Evolutionary conservation across 2,113 vertebrate genomes (phyloP).

Genomic region (Thamnaconus septentrionalis): DNA sequence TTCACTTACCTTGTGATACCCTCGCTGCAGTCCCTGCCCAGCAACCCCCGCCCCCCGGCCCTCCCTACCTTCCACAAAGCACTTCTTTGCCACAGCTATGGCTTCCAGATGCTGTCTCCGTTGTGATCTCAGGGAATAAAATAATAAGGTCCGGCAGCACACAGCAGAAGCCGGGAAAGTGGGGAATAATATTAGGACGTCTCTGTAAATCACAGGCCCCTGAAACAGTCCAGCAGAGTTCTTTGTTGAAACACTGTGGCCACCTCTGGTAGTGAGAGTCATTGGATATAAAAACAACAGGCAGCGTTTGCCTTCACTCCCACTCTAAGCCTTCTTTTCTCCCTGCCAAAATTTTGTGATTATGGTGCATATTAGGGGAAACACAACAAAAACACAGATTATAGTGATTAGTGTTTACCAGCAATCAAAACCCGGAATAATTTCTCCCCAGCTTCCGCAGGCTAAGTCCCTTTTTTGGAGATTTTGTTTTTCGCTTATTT

Average conservation of each 20-base stretch:
- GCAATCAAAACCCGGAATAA: conserved; percentile 31
- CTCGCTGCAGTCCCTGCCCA: conserved; percentile 41
- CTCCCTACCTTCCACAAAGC: conserved; percentile 33
- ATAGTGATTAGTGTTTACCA: conserved; percentile 35
- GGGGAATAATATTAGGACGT: conserved; percentile 62
- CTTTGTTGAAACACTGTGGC: conserved; percentile 39
- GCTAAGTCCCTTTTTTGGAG: conserved; percentile 32
- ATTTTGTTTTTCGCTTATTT: conserved; percentile 19
- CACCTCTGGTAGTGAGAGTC: conserved; percentile 37
- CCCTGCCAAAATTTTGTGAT: background rate
- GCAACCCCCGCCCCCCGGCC: background rate
- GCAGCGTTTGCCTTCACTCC: conserved; percentile 5
- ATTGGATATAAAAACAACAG: conserved; percentile 44
- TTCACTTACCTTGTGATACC: conserved; percentile 31
- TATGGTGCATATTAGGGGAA: conserved; percentile 11
- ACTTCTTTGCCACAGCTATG: conserved; percentile 58
- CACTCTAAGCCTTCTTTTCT: background rate
- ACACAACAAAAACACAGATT: conserved; percentile 16
- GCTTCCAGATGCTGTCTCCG: conserved; percentile 67
- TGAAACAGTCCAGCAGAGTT: conserved; percentile 16
- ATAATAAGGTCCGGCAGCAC: conserved; percentile 59
- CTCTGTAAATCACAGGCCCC: conserved; percentile 43
- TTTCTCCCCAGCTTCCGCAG: conserved; percentile 18
- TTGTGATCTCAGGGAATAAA: conserved; percentile 51
- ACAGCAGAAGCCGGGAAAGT: conserved; percentile 56